Evolutionary conservation across 2,888 invertebrate genomes (phyloP).

Genomic region (Iphiclides podalirius): DNA sequence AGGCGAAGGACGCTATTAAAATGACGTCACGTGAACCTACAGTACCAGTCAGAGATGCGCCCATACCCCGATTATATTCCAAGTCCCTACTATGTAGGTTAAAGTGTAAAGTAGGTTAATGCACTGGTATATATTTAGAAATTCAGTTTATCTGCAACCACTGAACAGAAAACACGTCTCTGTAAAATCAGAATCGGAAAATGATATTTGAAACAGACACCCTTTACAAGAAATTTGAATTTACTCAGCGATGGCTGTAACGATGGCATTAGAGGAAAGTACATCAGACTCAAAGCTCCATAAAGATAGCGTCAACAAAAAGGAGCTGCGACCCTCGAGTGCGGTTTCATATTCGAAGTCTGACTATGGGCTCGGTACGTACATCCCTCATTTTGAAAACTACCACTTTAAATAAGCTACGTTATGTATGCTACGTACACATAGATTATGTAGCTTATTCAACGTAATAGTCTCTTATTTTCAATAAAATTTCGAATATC

Average conservation of each 20-base stretch:
- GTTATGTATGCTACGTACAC: neutral
- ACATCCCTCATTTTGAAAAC: no score
- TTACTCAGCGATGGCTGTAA: conserved; percentile 67
- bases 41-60: conserved; percentile 72
- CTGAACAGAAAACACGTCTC: conserved; percentile 47
- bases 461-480: no score
- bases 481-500: no score
- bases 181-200: conserved; percentile 36
- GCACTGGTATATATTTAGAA: conserved; percentile 65
- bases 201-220: conserved; percentile 42
- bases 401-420: no score
- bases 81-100: conserved; percentile 71
- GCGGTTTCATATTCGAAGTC: conserved; percentile 68
- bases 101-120: conserved; percentile 76
- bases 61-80: conserved; percentile 62
- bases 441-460: no score
- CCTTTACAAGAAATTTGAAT: conserved; percentile 52
- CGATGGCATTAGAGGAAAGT: conserved; percentile 71
- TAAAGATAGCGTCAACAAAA: conserved; percentile 63
- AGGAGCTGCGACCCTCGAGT: conserved; percentile 65
- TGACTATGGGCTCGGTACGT: conserved; percentile 65
- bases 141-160: conserved; percentile 52
- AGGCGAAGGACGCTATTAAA: conserved; percentile 50
- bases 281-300: conserved; percentile 72
- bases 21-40: conserved; percentile 63